These are phyloP conservation scores for Prolemur simus DNA, from an alignment of 2,113 vertebrate genomes.

Conservation along the genomic window DNA sequence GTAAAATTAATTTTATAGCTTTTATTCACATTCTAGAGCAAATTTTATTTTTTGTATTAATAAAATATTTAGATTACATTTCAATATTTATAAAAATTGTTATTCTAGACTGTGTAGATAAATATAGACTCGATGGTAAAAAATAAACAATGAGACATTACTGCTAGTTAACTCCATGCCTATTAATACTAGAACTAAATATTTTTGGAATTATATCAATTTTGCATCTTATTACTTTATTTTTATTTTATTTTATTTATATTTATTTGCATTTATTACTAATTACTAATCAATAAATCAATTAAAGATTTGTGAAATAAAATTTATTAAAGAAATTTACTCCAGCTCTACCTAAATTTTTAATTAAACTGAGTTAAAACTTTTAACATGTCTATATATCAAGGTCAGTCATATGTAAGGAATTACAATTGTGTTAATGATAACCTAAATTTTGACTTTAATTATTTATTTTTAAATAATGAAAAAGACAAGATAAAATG, in stretches of 20 bases:
- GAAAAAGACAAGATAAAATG: background rate
- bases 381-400: background rate
- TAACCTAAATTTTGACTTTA: background rate
- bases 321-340: background rate
- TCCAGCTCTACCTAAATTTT: background rate
- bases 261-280: no score
- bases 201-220: background rate
- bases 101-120: background rate
- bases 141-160: background rate
- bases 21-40: background rate
- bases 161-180: background rate
- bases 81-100: constrained; percentile 11
- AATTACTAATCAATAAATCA: constrained; percentile 1
- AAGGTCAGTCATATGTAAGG: background rate
- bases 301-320: background rate
- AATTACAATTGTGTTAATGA: background rate
- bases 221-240: background rate
- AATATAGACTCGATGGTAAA: background rate
- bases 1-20: background rate
- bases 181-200: background rate
- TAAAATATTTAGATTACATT: background rate
- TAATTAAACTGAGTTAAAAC: background rate
- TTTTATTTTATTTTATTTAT: no score
- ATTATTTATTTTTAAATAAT: background rate
- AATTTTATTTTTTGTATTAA: background rate